phyloP scores from a whole-genome alignment of 1,140 invertebrate genomes.

The Gonioctena quinquepunctata region DNA sequence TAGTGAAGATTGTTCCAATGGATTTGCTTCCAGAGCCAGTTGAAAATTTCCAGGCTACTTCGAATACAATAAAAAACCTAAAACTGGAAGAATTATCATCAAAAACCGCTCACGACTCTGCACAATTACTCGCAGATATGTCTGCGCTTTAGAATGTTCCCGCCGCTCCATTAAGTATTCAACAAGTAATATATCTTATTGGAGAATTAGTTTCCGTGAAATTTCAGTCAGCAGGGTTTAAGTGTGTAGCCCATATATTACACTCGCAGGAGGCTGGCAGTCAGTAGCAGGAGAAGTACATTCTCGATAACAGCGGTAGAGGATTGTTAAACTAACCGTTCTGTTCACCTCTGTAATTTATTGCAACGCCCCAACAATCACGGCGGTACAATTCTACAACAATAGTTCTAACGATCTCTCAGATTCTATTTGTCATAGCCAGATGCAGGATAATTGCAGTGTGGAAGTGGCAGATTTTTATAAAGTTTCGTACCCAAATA shows the following conservation, averaged over 20 bases:
- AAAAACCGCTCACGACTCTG: too few species aligned
- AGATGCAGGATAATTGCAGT: background rate
- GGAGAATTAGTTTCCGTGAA: background rate
- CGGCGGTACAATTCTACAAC: background rate
- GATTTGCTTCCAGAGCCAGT: too few species aligned
- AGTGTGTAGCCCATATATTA: background rate
- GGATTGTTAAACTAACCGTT: background rate
- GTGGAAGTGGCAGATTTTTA: too few species aligned
- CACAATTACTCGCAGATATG: background rate
- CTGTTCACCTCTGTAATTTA: background rate
- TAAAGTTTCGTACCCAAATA: too few species aligned
- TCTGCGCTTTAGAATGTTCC: background rate
- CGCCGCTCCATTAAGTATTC: background rate
- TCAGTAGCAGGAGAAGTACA: background rate
- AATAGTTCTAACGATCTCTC: background rate
- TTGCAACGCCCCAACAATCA: background rate
- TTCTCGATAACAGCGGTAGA: background rate
- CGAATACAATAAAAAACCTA: too few species aligned
- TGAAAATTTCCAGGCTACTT: too few species aligned
- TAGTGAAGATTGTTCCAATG: too few species aligned
- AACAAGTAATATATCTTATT: background rate
- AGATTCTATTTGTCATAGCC: background rate
- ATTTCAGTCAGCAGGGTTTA: background rate
- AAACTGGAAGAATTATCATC: too few species aligned
- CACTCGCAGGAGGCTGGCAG: background rate